Evolutionary conservation across 2,888 invertebrate species (phyloP), one percentile per base, ranked within the genome.

Genomic region (Atrina japonica): DNA sequence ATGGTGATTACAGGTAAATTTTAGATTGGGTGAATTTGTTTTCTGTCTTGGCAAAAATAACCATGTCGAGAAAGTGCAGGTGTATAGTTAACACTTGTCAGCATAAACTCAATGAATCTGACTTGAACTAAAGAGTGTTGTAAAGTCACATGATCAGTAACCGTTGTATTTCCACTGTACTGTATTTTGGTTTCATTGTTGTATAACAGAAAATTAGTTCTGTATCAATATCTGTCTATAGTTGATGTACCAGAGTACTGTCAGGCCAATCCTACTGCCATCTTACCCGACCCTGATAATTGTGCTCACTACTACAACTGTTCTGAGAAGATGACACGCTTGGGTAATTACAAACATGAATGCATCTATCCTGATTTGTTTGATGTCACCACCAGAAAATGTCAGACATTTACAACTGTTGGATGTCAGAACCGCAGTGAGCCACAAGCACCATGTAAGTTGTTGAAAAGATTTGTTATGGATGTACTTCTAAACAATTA

Each of bases 381-480:
- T 60, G 76, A 77, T 23, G 66, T 59, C 43, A 76, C 75, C 11
- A 72, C 67, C 18, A 69, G 76, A 61, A 65, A 52, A 41, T 81
- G 81, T 66, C 72, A 73, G 29, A 35, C 58, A 16, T 77, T 73
- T 50, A 55, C 50, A 25, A 55, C 68, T 3, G 78, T 81, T 1
- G 64, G 72, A 2, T 81, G 81, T 58, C 76, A 69, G 18, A 72
- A 70, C 9, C 68, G 72, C 14, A 73, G 69, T 56, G 78, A 77
- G 63, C 78, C 78, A 27, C 73, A 78, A 49, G 72, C 78, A 16
- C 78, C 81, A 25, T 81, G 81, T 81, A 67, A 70, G 77, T 76
- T 23, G 35, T 23, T 47, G 11, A 16, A 47, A 23, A 21, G 9
- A 18, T 21, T 18, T 18, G 3, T 18, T 50, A 6, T 50, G 21